Percentiles rank a stretch among this genome's conserved stretches.
These are phyloP conservation scores for Pristionchus fissidentatus DNA, from an alignment of 2,888 invertebrate genomes.

Conservation along the genomic window DNA sequence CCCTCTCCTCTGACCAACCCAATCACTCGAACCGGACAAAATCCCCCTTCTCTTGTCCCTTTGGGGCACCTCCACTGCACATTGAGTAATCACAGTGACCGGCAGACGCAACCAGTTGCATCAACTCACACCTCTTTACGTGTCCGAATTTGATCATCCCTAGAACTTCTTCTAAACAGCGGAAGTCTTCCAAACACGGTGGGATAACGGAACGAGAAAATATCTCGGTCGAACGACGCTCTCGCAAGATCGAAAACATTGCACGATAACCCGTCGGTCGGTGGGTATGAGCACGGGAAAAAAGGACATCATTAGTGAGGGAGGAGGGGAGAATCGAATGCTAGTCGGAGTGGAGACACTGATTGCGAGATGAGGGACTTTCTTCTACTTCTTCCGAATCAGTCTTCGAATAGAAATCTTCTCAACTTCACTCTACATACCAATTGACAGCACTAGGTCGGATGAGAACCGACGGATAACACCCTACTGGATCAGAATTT, in stretches of 20 bases:
- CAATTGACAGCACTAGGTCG: too few species aligned
- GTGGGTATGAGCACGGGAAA: too few species aligned
- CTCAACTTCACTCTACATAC: too few species aligned
- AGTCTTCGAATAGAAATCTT: too few species aligned
- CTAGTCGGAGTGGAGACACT: too few species aligned
- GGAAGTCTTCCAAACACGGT: not conserved
- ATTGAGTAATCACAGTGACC: slow-evolving; percentile 24
- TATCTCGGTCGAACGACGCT: not conserved
- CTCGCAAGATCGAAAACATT: not conserved
- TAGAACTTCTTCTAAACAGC: not conserved
- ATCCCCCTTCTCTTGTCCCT: slow-evolving; percentile 11
- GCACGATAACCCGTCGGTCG: slow-evolving; percentile 16
- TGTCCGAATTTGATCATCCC: not conserved
- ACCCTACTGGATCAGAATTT: too few species aligned
- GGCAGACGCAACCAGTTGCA: slow-evolving; percentile 9
- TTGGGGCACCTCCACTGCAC: not conserved
- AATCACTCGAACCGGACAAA: slow-evolving; percentile 28
- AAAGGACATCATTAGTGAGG: not conserved
- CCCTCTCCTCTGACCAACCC: slow-evolving; percentile 28
- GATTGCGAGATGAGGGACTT: too few species aligned
- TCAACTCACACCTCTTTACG: not conserved
- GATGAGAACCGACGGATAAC: too few species aligned
- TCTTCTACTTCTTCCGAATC: too few species aligned
- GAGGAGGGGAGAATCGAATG: too few species aligned
- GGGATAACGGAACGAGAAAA: slow-evolving; percentile 23